Base-by-base conservation (phyloP, 2,888 invertebrate genomes). In the Drosophila basisetae region DNA sequence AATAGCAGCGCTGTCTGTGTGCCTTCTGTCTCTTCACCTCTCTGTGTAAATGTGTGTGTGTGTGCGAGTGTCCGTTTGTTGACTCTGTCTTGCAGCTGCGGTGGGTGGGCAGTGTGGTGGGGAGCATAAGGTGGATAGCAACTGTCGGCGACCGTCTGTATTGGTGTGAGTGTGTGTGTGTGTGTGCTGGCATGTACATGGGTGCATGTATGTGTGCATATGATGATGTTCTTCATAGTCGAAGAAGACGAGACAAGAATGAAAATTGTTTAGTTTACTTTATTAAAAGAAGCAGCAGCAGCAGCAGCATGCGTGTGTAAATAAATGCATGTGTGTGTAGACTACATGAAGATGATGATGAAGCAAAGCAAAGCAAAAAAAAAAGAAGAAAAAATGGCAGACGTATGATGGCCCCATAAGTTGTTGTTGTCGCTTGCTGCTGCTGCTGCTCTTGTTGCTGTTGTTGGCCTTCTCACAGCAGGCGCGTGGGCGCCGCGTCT, bases 181-280 rank as follows among this genome's bases (percentile, higher is more conserved):
- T 35, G 39, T 54, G 75, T 49, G 66, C 72, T 39, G 68, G 56
- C 43, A 53, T 70, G 63, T 49, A 25, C 61, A 60, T 41, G 60
- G 59, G 75, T 73, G 64, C 55, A 37, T 35, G 35, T 60, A 43
- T 65, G 59, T 73, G 68, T 73, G 68, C 73, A 68, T 70, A 76
- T 73, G 47, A 47, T 47, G 47, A 25, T 47, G 63, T 60, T 76
- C 73, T 76, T 70, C 76, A 76, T 72, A 84, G 83, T 73, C 72
- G 75, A 81, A 70, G 78, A 84, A 81, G 85, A 76, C 86, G 90
- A 86, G 90, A 90, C 91, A 89, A 86, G 87, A 89, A 91, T 90
- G 89, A 91, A 90, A 85, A 83, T 85, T 90, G 87, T 88, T 90
- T 84, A 89, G 91, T 85, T 91, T 89, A 88, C 82, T 91, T 90